A percentile compares a stretch with the other conserved stretches of the same genome.
Conservation (phyloP, 2,797 vertebrate genomes). For the Pteropus rufus region DNA sequence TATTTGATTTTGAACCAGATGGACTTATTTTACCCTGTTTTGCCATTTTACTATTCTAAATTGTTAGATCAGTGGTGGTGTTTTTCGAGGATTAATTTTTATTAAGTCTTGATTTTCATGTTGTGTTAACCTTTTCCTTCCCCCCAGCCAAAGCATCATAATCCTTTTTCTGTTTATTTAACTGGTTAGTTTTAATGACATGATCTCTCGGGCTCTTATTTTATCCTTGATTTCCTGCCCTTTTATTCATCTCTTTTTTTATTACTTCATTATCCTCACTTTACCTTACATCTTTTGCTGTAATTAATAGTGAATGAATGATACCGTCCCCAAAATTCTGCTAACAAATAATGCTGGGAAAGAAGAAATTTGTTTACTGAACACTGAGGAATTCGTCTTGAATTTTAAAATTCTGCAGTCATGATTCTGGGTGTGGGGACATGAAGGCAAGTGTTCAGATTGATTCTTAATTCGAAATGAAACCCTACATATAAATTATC, state of each 20-base stretch:
- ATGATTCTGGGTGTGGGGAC: background rate
- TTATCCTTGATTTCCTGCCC: background rate
- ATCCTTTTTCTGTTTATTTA: background rate
- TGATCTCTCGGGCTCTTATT: background rate
- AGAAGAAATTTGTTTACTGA: background rate
- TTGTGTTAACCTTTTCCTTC: slow-evolving; percentile 43
- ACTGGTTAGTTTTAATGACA: slow-evolving; percentile 44
- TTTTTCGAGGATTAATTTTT: slow-evolving; percentile 52
- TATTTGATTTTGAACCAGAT: slow-evolving; percentile 48
- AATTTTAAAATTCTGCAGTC: background rate
- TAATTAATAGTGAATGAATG: background rate
- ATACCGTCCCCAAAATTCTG: background rate
- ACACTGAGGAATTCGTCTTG: background rate
- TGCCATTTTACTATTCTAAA: slow-evolving; percentile 23
- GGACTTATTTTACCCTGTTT: slow-evolving; percentile 21
- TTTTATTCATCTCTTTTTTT: background rate
- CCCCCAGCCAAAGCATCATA: background rate
- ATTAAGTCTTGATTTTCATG: slow-evolving; percentile 42
- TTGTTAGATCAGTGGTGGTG: slow-evolving; percentile 6
- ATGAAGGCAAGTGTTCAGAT: background rate
- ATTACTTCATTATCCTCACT: background rate
- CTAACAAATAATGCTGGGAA: background rate
- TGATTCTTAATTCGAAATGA: background rate
- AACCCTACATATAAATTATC: background rate
- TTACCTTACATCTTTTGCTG: background rate